These are phyloP conservation scores for Hirtodrosophila confusa DNA, from an alignment of 2,888 invertebrate species.

Conservation along the genomic window DNA sequence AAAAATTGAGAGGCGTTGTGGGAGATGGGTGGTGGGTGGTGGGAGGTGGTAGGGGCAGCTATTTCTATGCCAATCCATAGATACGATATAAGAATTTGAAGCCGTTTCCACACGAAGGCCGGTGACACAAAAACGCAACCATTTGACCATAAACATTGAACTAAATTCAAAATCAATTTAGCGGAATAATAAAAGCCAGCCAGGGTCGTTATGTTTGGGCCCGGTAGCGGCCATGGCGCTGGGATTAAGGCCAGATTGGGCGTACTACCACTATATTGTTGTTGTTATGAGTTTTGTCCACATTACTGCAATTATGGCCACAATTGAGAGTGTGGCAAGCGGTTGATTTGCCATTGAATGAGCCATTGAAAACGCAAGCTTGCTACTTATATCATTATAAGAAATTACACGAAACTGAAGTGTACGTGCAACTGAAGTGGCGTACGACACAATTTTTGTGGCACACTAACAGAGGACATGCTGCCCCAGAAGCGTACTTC, in stretches of 20 bases:
- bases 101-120: conserved; percentile 41
- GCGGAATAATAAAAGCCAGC: conserved; percentile 76
- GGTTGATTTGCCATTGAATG: conserved; percentile 20
- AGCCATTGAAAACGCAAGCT: conserved; percentile 12
- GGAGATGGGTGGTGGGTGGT: not conserved
- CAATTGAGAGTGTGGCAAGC: conserved; percentile 44
- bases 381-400: conserved; percentile 1
- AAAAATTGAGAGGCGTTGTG: not conserved
- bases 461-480: not conserved
- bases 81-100: conserved; percentile 23
- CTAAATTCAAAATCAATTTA: conserved; percentile 81
- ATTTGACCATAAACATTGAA: conserved; percentile 82
- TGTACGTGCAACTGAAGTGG: not conserved
- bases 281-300: conserved; percentile 18
- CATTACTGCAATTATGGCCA: conserved; percentile 55
- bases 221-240: conserved; percentile 4
- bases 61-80: conserved; percentile 21
- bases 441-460: conserved; percentile 1
- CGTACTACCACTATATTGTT: conserved; percentile 19
- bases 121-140: conserved; percentile 77
- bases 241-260: conserved; percentile 1
- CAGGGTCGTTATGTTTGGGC: conserved; percentile 42
- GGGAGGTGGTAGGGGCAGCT: not conserved
- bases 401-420: conserved; percentile 5
- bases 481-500: too few relatives aligned